Conservation (phyloP, 2,888 invertebrate species). For the Petrolisthes cinctipes region DNA sequence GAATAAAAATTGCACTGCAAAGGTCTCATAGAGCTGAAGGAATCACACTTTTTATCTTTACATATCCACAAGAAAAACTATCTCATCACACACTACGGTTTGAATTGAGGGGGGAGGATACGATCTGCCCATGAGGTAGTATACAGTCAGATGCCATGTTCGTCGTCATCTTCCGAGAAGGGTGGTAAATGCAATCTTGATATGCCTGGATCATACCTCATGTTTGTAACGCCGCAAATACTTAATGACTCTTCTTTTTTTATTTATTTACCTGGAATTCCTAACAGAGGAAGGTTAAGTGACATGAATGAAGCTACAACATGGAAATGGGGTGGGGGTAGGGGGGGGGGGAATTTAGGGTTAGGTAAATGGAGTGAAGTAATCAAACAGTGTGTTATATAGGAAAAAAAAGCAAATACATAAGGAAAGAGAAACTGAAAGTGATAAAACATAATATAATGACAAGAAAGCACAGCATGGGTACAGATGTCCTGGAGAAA, state of each 20-base stretch:
- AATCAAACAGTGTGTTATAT: slow-evolving; percentile 5
- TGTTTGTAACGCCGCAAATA: slow-evolving; percentile 60
- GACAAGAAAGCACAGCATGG: slow-evolving; percentile 20
- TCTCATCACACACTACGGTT: slow-evolving; percentile 26
- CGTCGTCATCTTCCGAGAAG: slow-evolving; percentile 15
- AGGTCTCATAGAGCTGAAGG: slow-evolving; percentile 32
- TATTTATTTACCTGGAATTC: slow-evolving; percentile 54
- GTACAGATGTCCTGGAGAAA: slow-evolving; percentile 21
- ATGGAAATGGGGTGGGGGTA: slow-evolving; percentile 26
- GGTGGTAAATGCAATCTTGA: slow-evolving; percentile 60
- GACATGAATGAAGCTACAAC: slow-evolving; percentile 58
- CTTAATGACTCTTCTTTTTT: slow-evolving; percentile 50
- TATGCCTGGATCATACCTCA: slow-evolving; percentile 62
- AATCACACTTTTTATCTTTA: slow-evolving; percentile 40
- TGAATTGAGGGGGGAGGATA: slow-evolving; percentile 19
- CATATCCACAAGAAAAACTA: slow-evolving; percentile 26
- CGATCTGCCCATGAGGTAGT: slow-evolving; percentile 47
- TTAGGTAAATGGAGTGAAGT: slow-evolving; percentile 14
- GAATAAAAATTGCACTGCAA: slow-evolving; percentile 19
- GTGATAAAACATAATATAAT: neutral
- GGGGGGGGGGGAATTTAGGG: slow-evolving; percentile 4
- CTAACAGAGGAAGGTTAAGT: slow-evolving; percentile 52
- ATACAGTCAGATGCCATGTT: slow-evolving; percentile 57
- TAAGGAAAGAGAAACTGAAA: neutral
- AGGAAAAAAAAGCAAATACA: neutral